Base-by-base conservation (phyloP, 1,140 invertebrate species). In the Drosophila varians region DNA sequence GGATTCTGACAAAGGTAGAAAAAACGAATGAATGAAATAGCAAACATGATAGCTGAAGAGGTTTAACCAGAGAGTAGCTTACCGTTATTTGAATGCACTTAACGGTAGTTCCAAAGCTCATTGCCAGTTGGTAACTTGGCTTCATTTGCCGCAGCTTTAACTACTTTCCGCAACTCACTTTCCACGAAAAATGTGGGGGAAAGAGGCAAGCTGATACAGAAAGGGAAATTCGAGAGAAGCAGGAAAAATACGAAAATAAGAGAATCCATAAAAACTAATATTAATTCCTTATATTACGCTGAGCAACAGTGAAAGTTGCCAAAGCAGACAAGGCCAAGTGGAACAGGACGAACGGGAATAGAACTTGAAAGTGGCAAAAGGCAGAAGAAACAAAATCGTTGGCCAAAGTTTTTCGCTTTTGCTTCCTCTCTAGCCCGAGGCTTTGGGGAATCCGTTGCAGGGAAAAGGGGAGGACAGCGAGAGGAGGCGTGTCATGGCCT, bases 251-350 rank as follows among this genome's bases (percentile, higher is more conserved):
- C 5, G 36, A 12, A 38, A 38, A 38, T 38, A 38, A 52, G 54
- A 43, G 47, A 46, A 73, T 71, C 77, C 74, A 87, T 77, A 82
- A 87, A 66, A 87, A 87, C 77, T 79, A 87, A 74, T 83, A 82
- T 77, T 87, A 87, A 87, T 87, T 74, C 74, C 82, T 87, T 87
- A 82, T 87, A 74, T 87, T 64, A 34, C 56, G 77, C 75, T 69
- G 42, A 74, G 57, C 60, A 78, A 61, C 64, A 66, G 76, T 31
- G 80, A 84, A 84, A 84, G 80, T 86, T 74, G 48, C 46, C 60
- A 60, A 45, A 34, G 48, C 38, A 46, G 48, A 46, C 19, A 51
- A 72, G 61, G 51, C 49, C 52, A 49, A 48, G 40, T 28, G 25
- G 34, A 47, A 64, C 23, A 31, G 16, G n/a, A 47, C 18, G 31